Evolutionary conservation across 2,888 invertebrate species (phyloP).

Genomic region (Anthrax anthrax): DNA sequence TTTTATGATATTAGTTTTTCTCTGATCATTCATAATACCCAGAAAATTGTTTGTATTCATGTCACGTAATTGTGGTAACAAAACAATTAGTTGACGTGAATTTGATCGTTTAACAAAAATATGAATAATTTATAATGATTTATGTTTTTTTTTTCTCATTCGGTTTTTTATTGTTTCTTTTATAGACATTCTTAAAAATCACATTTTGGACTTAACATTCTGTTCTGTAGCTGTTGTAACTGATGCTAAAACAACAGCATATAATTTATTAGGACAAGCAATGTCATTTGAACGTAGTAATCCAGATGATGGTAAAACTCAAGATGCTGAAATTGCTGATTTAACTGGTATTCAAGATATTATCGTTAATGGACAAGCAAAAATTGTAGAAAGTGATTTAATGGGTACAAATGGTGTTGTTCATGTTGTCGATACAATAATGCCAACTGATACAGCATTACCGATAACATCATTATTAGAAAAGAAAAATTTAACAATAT

Average conservation of each 20-base stretch:
- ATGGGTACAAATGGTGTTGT: conserved; percentile 61
- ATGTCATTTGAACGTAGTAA: conserved; percentile 25
- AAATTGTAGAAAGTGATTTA: conserved; percentile 43
- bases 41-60: too few species aligned
- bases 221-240: conserved; percentile 46
- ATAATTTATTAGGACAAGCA: conserved; percentile 30
- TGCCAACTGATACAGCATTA: conserved; percentile 44
- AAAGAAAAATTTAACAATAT: conserved; percentile 45
- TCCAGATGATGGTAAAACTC: conserved; percentile 38
- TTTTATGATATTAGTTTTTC: too few species aligned
- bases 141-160: conserved; percentile 4
- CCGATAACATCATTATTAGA: conserved; percentile 37
- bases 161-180: conserved; percentile 14
- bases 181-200: conserved; percentile 49
- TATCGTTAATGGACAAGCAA: conserved; percentile 42
- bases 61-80: too few species aligned
- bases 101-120: too few species aligned
- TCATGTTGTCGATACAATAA: conserved; percentile 49
- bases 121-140: not conserved
- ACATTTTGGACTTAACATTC: conserved; percentile 50
- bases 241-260: conserved; percentile 29
- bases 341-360: conserved; percentile 37
- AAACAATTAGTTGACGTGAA: too few species aligned
- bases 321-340: conserved; percentile 36
- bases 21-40: too few species aligned